phyloP scores from a whole-genome alignment of 1,140 invertebrate species.

The Papilio dardanus region DNA sequence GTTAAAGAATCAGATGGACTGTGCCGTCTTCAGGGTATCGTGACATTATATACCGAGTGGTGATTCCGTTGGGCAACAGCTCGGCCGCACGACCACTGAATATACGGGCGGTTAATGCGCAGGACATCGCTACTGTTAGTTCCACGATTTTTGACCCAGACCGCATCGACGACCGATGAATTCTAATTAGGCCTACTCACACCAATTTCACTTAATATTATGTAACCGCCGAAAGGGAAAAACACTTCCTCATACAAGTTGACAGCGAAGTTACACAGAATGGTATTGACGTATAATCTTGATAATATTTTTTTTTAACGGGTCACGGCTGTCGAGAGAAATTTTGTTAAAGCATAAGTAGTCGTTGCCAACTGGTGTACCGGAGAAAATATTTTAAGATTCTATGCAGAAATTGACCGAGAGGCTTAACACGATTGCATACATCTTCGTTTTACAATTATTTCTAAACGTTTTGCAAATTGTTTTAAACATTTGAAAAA shows the following conservation, averaged over 20 bases:
- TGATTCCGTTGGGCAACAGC: slow-evolving; percentile 66
- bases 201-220: slow-evolving; percentile 73
- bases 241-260: slow-evolving; percentile 31
- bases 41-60: slow-evolving; percentile 71
- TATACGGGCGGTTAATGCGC: slow-evolving; percentile 58
- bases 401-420: slow-evolving; percentile 27
- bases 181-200: slow-evolving; percentile 72
- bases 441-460: slow-evolving; percentile 15
- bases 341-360: slow-evolving; percentile 30
- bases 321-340: slow-evolving; percentile 29
- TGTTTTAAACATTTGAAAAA: slow-evolving; percentile 10
- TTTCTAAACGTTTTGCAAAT: slow-evolving; percentile 22
- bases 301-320: slow-evolving; percentile 19
- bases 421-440: slow-evolving; percentile 17
- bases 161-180: slow-evolving; percentile 59
- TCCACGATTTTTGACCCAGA: slow-evolving; percentile 72
- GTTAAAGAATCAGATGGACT: slow-evolving; percentile 64
- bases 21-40: slow-evolving; percentile 61
- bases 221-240: slow-evolving; percentile 66
- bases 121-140: slow-evolving; percentile 60
- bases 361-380: slow-evolving; percentile 23
- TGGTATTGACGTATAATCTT: slow-evolving; percentile 1
- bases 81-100: slow-evolving; percentile 53
- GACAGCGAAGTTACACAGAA: background rate
- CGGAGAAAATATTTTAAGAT: slow-evolving; percentile 37